Base-by-base conservation (phyloP, 2,113 vertebrate genomes). In the Mastomys coucha region DNA sequence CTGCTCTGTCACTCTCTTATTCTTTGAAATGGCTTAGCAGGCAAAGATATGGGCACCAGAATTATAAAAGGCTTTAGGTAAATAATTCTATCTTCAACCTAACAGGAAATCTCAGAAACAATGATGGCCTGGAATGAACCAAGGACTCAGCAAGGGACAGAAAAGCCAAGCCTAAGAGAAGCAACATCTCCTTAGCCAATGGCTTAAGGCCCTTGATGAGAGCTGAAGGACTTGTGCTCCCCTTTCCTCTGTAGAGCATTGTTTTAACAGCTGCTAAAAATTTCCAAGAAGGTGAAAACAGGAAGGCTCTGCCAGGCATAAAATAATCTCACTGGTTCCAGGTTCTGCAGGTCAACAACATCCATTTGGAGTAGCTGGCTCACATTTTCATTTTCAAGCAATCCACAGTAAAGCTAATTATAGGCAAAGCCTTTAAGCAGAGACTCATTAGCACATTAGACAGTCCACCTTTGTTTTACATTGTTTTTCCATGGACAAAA, bases 201-300 rank as follows among this genome's bases (percentile, higher is more conserved):
- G 24, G n/a, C 19, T 36, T 69, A 82, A 53, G 42, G 20, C 6
- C 10, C n/a, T 65, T 53, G 31, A 72, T 19, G 69, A 63, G 53
- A 60, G 22, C 14, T 78, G 22, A 72, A 53, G 7, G 78, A 49
- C 45, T 80, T 78, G 4, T 42, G 39, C 12, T 17, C 31, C 51
- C 19, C 63, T 97, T 88, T 58, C 36, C 91, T 89, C 69, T 67
- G 33, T 28, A 82, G 89, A 82, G 7, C 78, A 84, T 80, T 92
- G 89, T 96, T 97, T 97, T 91, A 80, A 97, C 73, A 97, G 94
- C 94, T 94, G 53, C 49, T 94, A 95, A 76, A 93, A 93, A 84
- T 87, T 93, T 80, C 16, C 39, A 89, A 80, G 49, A 75, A 82
- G 49, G 51, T 95, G 58, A 69, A 95, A 97, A 97, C 84, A 96